A percentile compares a stretch with the other conserved stretches of the same genome.
Conservation (phyloP, 2,797 vertebrate genomes). For the Chromobotia macracanthus region DNA sequence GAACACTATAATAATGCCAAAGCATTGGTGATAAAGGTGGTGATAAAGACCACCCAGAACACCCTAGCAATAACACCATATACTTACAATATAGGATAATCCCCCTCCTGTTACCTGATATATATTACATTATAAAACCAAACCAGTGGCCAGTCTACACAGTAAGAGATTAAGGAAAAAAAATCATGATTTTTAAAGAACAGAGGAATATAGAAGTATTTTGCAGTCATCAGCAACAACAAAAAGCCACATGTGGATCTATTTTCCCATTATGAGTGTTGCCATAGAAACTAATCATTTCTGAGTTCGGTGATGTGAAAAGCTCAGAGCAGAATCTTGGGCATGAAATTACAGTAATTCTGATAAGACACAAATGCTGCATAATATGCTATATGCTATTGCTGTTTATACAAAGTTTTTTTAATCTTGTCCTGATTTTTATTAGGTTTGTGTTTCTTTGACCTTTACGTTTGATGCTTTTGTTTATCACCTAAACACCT, state of each 20-base stretch:
- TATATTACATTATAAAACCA: not conserved
- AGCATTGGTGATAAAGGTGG: no score
- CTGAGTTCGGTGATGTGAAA: not conserved
- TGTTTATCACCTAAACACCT: constrained; percentile 6
- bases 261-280: not conserved
- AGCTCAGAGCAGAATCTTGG: not conserved
- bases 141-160: not conserved
- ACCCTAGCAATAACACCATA: no score
- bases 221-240: no score
- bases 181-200: not conserved
- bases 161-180: no score
- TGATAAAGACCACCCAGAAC: no score
- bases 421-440: no score
- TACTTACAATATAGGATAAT: no score
- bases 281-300: not conserved
- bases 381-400: no score
- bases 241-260: not conserved
- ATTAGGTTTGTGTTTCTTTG: not conserved
- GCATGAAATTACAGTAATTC: not conserved
- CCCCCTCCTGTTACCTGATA: no score
- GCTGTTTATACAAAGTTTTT: no score
- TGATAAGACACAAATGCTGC: no score
- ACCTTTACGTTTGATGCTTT: not conserved
- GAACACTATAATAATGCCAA: not conserved
- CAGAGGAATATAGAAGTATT: no score